phyloP scores from a whole-genome alignment of 2,113 vertebrate species.

The Seriola rivoliana region DNA sequence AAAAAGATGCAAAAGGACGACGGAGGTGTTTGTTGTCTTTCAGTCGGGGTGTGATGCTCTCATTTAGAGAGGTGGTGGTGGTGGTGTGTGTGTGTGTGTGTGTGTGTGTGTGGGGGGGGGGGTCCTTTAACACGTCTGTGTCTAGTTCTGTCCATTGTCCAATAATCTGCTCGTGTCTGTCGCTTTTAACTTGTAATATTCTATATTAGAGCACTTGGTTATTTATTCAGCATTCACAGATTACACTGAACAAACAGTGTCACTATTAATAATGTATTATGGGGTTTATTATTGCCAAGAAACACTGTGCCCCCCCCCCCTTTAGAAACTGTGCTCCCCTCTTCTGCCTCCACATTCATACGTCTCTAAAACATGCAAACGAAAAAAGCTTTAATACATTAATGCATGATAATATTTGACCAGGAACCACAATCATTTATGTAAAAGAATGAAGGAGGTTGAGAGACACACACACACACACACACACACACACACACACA shows the following conservation, averaged over 20 bases:
- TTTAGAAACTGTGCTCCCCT: not conserved
- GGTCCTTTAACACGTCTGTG: not conserved
- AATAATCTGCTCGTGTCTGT: no score
- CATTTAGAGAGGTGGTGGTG: no score
- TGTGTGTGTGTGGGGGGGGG: not conserved
- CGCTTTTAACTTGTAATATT: not conserved
- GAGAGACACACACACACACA: conserved; percentile 29
- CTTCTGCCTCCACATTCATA: not conserved
- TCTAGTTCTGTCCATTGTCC: no score
- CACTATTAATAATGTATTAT: not conserved
- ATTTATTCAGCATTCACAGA: not conserved
- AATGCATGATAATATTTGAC: conserved; percentile 35
- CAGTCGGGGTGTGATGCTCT: not conserved
- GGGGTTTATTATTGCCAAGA: not conserved
- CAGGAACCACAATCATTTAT: conserved; percentile 13
- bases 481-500: conserved; percentile 19
- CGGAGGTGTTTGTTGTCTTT: not conserved
- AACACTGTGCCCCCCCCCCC: not conserved
- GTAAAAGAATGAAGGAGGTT: conserved; percentile 2
- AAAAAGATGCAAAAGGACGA: not conserved
- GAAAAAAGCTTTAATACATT: not conserved
- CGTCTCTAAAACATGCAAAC: not conserved
- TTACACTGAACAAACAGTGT: not conserved
- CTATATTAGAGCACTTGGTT: not conserved
- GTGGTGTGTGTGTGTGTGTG: no score